These are phyloP conservation scores for Tupiocoris notatus DNA, from an alignment of 2,888 invertebrate species.

Conservation along the genomic window DNA sequence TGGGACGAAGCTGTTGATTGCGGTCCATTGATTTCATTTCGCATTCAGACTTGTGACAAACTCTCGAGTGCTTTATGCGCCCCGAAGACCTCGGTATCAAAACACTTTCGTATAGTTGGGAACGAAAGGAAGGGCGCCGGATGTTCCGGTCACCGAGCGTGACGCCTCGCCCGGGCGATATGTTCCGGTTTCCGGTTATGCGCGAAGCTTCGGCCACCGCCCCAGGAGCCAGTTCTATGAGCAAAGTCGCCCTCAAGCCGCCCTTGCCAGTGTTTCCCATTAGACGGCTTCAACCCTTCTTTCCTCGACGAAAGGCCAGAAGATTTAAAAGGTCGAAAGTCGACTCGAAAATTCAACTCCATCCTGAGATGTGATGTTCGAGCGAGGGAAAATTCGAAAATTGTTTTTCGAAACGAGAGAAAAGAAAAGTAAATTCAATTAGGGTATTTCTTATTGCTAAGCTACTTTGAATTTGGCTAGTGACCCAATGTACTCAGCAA, in stretches of 20 bases:
- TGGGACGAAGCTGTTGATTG: background rate
- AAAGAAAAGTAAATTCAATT: no score
- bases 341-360: no score
- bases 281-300: conserved; percentile 16
- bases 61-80: background rate
- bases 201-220: conserved; percentile 13
- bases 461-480: no score
- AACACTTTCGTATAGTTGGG: background rate
- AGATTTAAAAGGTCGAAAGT: no score
- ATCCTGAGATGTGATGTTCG: no score
- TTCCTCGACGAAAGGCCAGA: no score
- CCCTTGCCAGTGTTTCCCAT: conserved; percentile 28
- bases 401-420: no score
- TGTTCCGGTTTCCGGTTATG: conserved; percentile 44
- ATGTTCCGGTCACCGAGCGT: conserved; percentile 43
- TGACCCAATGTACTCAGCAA: no score
- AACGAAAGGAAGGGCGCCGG: background rate
- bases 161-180: conserved; percentile 38
- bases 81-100: background rate
- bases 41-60: conserved; percentile 1
- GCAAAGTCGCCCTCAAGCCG: background rate
- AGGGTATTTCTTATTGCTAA: no score
- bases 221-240: background rate
- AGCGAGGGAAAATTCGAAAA: no score
- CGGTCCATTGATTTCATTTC: background rate